These are phyloP conservation scores for Cecidostiba fungosa DNA, from an alignment of 2,888 invertebrate genomes.

Conservation along the genomic window DNA sequence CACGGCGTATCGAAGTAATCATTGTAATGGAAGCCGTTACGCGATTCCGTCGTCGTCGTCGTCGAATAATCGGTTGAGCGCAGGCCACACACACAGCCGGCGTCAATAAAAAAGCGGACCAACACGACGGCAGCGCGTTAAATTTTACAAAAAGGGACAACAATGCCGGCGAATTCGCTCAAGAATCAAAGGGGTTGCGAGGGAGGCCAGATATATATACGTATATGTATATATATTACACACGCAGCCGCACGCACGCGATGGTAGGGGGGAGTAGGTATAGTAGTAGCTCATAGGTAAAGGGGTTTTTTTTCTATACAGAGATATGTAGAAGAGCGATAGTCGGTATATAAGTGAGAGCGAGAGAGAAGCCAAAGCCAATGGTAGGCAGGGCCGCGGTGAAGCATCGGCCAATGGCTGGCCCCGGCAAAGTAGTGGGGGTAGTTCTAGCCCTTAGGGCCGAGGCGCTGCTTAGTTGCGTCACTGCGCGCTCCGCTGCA, in stretches of 20 bases:
- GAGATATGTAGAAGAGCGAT: constrained; percentile 57
- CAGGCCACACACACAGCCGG: not conserved
- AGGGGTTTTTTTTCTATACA: constrained; percentile 74
- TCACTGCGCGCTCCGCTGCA: constrained; percentile 67
- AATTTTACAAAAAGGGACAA: constrained; percentile 53
- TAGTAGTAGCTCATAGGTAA: constrained; percentile 68
- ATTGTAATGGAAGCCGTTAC: constrained; percentile 59
- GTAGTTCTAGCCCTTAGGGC: constrained; percentile 75
- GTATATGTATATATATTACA: not conserved
- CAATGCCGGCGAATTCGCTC: constrained; percentile 38
- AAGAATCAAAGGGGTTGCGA: constrained; percentile 74
- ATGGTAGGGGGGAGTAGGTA: not conserved
- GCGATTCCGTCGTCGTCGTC: not conserved
- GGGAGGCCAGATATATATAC: constrained; percentile 69
- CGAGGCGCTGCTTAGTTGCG: constrained; percentile 73
- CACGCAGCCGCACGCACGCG: constrained; percentile 2
- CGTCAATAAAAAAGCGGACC: constrained; percentile 17
- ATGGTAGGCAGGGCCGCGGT: constrained; percentile 63
- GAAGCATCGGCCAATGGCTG: constrained; percentile 68
- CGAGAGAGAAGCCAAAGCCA: constrained; percentile 65
- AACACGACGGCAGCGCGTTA: constrained; percentile 8
- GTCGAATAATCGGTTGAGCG: constrained; percentile 24
- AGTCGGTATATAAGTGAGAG: constrained; percentile 68
- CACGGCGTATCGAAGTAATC: constrained; percentile 56
- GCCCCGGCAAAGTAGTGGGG: constrained; percentile 70